These are phyloP conservation scores for Sebastes taczanowskii DNA, from an alignment of 2,797 vertebrate genomes.

Conservation along the genomic window DNA sequence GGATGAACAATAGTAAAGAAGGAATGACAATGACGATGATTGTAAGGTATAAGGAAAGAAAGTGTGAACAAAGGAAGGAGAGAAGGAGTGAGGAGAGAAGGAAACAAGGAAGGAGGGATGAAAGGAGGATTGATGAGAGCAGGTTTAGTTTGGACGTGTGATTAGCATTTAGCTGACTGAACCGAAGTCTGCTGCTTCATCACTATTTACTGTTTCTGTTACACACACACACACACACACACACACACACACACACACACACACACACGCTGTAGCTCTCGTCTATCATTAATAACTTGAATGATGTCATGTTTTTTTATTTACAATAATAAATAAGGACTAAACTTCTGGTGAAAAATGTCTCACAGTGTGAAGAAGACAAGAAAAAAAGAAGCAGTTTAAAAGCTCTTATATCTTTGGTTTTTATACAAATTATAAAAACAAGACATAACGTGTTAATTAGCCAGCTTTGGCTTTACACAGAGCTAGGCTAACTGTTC, in stretches of 20 bases:
- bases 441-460: not conserved
- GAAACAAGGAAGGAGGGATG: constrained; percentile 12
- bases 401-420: rapidly evolving
- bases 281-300: not conserved
- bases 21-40: no score
- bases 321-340: not conserved
- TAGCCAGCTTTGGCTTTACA: not conserved
- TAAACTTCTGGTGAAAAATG: not conserved
- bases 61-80: no score
- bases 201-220: constrained; percentile 20
- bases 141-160: constrained; percentile 50
- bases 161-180: constrained; percentile 72
- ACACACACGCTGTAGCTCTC: not conserved
- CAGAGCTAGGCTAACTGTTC: not conserved
- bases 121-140: constrained; percentile 61
- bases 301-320: not conserved
- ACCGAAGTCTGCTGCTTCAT: constrained; percentile 52
- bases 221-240: not conserved
- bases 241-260: not conserved
- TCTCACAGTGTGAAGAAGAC: not conserved
- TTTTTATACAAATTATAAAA: not conserved
- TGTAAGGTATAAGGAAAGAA: no score
- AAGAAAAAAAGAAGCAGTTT: not conserved
- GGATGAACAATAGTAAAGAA: no score
- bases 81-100: not conserved